Evolutionary conservation across 2,888 invertebrate genomes (phyloP), one percentile per base, ranked within the genome.

Genomic region (Ommatoiulus sabulosus): DNA sequence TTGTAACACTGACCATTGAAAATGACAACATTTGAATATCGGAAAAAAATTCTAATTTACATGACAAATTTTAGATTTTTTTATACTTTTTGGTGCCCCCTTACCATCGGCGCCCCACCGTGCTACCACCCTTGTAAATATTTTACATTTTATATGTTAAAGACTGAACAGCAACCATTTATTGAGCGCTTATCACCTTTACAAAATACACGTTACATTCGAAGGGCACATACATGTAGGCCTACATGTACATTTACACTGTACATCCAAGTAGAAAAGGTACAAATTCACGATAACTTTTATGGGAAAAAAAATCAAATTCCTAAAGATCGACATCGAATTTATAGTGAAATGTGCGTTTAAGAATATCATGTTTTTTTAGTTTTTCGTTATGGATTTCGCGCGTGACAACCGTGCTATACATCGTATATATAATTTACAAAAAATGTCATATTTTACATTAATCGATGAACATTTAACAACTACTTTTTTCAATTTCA

Each of bases 121-220:
- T 35, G 35, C 35, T 35, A 35, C 35, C 35, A 35, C 35, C 35
- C 35, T 35, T 0, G 2, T 35, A 35, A 35, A 35, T 35, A 35
- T 35, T 35, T 35, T 35, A 35, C 35, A 35, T 35, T 35, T 35
- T 35, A 35, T 35, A 35, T 35, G 35, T 63, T 8, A 63, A 63
- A 63, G 6, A 20, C 63, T 63, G 10, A 63, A 63, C 63, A 63
- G 63, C 63, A 63, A 63, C 63, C 63, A 63, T 63, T 63, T 63
- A 63, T 63, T 63, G 63, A 63, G 63, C 63, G 63, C 63, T 63
- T 63, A 63, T 63, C 6, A 63, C 63, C 63, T 63, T 63, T 63
- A 63, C 63, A 63, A 63, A 63, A 63, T 63, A 20, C 20, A 63
- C 63, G 20, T 63, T 20, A 63, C 63, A 63, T 63, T 63, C 6